A percentile compares a stretch with the other conserved stretches of the same genome.
Evolutionary conservation across 2,797 vertebrate genomes (phyloP).

Genomic region (Enteromius fasciolatus): DNA sequence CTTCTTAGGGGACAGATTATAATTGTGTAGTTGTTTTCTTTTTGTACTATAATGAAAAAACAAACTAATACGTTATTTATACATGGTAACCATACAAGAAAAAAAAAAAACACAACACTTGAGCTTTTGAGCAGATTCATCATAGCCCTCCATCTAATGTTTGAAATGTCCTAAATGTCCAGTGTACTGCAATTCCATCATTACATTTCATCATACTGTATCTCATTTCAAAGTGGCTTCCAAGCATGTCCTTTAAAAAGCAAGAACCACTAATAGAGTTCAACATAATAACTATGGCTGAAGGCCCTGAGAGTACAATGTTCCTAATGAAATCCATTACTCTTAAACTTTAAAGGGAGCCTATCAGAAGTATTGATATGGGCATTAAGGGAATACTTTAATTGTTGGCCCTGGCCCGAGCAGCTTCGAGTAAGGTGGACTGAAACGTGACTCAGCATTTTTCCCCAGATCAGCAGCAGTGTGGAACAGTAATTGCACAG

Average conservation of each 20-base stretch:
- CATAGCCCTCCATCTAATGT: conserved; percentile 35
- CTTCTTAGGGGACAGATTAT: conserved; percentile 13
- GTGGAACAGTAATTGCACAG: conserved; percentile 19
- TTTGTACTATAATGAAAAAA: conserved; percentile 19
- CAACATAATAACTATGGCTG: conserved; percentile 10
- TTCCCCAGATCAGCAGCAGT: conserved; percentile 15
- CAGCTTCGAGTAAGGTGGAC: conserved; percentile 15
- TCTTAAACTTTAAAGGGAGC: conserved; percentile 50
- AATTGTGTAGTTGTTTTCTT: neutral
- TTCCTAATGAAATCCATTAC: conserved; percentile 57
- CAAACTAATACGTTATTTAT: conserved; percentile 11
- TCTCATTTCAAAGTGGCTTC: conserved; percentile 33
- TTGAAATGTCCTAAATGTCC: conserved; percentile 58
- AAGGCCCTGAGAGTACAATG: conserved; percentile 35
- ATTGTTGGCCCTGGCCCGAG: conserved; percentile 25
- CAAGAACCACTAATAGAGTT: conserved; percentile 31
- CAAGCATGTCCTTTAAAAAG: conserved; percentile 35
- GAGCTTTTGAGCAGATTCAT: neutral
- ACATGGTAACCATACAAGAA: neutral
- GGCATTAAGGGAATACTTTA: conserved; percentile 49
- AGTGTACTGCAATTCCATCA: conserved; percentile 45
- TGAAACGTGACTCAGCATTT: conserved; percentile 37
- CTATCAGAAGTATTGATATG: conserved; percentile 49
- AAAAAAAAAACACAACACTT: neutral
- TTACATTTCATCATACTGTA: neutral